Evolutionary conservation across 2,888 invertebrate species (phyloP).

Genomic region (Tinea trinotella): DNA sequence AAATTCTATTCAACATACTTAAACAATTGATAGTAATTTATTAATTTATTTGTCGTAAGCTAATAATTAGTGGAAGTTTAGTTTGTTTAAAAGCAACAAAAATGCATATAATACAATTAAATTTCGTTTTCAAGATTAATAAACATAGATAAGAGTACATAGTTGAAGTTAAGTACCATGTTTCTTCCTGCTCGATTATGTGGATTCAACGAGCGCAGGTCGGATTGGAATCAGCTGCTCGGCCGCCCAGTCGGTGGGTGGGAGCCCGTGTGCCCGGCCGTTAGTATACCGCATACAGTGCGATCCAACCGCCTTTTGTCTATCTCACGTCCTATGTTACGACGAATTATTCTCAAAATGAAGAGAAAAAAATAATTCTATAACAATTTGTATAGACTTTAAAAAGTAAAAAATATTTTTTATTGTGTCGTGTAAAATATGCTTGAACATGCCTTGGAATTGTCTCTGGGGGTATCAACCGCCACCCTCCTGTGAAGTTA

Average conservation of each 20-base stretch:
- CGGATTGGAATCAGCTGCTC: conserved; percentile 11
- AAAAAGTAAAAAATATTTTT: neutral
- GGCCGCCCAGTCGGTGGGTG: conserved; percentile 11
- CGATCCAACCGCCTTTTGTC: neutral
- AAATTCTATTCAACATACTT: neutral
- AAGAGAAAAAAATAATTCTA: conserved; percentile 11
- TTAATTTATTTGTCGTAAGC: neutral
- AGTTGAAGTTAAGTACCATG: neutral
- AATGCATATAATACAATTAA: too few species aligned
- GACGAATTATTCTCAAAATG: neutral
- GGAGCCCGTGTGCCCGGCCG: conserved; percentile 6
- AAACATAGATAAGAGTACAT: too few species aligned
- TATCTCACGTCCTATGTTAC: conserved; percentile 1
- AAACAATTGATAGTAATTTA: neutral
- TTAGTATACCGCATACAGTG: neutral
- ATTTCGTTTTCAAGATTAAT: too few species aligned
- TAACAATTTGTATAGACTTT: neutral
- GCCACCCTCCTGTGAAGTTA: conserved; percentile 56
- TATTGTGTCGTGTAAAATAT: conserved; percentile 9
- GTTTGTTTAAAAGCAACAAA: too few species aligned
- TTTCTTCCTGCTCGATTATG: conserved; percentile 5
- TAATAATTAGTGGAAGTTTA: too few species aligned
- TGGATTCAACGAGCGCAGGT: conserved; percentile 3
- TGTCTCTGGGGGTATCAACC: conserved; percentile 64
- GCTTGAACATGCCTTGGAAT: conserved; percentile 57